A percentile compares a stretch with the other conserved stretches of the same genome.
phyloP scores from a whole-genome alignment of 2,113 vertebrate genomes.

The Albula goreensis region DNA sequence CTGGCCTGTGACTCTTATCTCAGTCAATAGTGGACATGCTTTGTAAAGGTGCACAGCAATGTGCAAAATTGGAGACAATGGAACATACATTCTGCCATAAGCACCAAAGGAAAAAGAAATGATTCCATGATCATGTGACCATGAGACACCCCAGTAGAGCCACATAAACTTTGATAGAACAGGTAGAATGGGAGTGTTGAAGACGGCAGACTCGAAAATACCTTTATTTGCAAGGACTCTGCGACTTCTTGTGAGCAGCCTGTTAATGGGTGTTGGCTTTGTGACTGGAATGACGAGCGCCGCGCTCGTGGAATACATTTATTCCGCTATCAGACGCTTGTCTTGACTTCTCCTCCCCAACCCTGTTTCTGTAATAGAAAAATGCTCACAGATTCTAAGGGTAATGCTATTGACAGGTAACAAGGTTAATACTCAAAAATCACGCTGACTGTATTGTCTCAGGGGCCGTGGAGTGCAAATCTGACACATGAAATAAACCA shows the following conservation, averaged over 20 bases:
- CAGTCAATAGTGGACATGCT: not conserved
- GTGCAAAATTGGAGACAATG: not conserved
- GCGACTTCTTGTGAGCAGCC: constrained; percentile 46
- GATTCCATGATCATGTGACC: not conserved
- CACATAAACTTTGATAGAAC: not conserved
- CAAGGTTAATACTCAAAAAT: constrained; percentile 60
- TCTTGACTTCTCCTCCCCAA: constrained; percentile 42
- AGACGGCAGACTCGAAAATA: not conserved
- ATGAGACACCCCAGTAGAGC: not conserved
- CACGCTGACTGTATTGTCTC: constrained; percentile 48
- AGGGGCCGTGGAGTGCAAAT: constrained; percentile 48
- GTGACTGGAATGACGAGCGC: constrained; percentile 28
- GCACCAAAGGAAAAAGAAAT: not conserved
- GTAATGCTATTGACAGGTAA: constrained; percentile 58
- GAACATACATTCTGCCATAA: no score
- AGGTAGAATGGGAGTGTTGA: not conserved
- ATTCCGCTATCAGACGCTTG: constrained; percentile 45
- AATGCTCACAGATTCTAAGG: constrained; percentile 25
- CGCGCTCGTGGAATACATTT: constrained; percentile 52
- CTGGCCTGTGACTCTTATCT: not conserved
- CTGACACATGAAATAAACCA: constrained; percentile 58
- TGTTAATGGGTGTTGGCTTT: constrained; percentile 33
- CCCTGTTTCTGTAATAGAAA: constrained; percentile 49
- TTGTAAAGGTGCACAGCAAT: not conserved
- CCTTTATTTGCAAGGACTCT: constrained; percentile 18